A percentile compares a stretch with the other conserved stretches of the same genome.
phyloP scores from a whole-genome alignment of 2,113 vertebrate genomes.

The Eretmochelys imbricata region DNA sequence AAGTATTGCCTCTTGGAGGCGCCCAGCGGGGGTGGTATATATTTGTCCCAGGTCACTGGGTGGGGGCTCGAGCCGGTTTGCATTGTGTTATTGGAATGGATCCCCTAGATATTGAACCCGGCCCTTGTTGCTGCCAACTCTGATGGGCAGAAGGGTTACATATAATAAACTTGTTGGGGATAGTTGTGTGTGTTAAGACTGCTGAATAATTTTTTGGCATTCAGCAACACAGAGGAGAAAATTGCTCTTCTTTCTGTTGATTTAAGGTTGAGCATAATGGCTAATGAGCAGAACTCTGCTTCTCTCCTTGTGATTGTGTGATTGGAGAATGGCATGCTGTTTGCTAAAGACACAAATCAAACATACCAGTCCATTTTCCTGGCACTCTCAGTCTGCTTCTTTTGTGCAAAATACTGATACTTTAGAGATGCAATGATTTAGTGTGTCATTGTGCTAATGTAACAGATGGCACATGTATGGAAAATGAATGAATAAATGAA shows the following conservation, averaged over 20 bases:
- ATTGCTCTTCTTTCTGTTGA: not conserved
- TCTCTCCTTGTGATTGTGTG: not conserved
- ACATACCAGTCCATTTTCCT: conserved; percentile 10
- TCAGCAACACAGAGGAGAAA: not conserved
- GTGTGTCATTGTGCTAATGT: not conserved
- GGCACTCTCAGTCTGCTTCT: not conserved
- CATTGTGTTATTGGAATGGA: no score
- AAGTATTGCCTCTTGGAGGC: no score
- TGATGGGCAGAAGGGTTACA: no score
- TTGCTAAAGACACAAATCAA: conserved; percentile 18
- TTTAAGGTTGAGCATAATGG: not conserved
- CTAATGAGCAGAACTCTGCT: not conserved
- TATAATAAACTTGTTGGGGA: not conserved
- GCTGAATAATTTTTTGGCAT: not conserved
- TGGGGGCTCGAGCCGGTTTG: no score
- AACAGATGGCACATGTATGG: conserved; percentile 39
- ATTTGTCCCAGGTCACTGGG: no score
- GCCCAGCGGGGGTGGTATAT: no score
- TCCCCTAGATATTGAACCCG: no score
- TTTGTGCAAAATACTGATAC: conserved; percentile 37
- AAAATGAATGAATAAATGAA: conserved; percentile 5
- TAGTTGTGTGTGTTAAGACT: not conserved
- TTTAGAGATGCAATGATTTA: not conserved
- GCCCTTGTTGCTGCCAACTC: no score
- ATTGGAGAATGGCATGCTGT: not conserved